Evolutionary conservation across 2,888 invertebrate genomes (phyloP).

Genomic region (Sympetrum striolatum): DNA sequence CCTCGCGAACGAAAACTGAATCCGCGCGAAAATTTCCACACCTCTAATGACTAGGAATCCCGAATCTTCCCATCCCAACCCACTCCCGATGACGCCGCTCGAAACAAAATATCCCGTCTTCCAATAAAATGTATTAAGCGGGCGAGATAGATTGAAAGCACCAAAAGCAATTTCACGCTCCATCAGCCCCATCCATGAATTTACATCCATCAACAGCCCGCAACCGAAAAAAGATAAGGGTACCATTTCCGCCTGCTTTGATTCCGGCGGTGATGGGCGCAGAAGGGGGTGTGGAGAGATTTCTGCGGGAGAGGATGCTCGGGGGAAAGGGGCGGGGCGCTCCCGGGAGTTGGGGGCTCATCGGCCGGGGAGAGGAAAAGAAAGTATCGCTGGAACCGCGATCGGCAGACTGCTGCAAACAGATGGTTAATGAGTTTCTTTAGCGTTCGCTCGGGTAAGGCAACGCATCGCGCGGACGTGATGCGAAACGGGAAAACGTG

Average conservation of each 20-base stretch:
- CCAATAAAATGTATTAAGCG: neutral
- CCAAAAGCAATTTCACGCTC: neutral
- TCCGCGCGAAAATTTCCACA: neutral
- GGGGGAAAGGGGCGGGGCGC: slow-evolving; percentile 36
- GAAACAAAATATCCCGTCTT: neutral
- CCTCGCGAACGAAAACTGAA: neutral
- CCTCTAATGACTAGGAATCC: neutral
- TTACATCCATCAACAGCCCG: neutral
- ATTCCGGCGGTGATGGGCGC: neutral
- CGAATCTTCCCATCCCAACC: neutral
- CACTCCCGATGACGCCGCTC: neutral
- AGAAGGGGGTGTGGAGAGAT: neutral
- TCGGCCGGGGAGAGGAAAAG: neutral
- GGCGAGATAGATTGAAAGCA: neutral
- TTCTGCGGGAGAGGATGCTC: neutral
- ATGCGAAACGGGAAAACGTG: neutral
- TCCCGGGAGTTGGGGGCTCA: neutral
- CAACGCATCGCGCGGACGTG: neutral
- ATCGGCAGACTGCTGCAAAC: neutral
- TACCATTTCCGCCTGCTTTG: neutral
- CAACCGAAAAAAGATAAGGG: neutral
- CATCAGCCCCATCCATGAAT: neutral
- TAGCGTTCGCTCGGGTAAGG: neutral
- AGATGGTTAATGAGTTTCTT: slow-evolving; percentile 15
- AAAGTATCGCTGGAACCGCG: neutral